Base-by-base conservation (phyloP, 2,797 vertebrate genomes). In the Pipistrellus pygmaeus region DNA sequence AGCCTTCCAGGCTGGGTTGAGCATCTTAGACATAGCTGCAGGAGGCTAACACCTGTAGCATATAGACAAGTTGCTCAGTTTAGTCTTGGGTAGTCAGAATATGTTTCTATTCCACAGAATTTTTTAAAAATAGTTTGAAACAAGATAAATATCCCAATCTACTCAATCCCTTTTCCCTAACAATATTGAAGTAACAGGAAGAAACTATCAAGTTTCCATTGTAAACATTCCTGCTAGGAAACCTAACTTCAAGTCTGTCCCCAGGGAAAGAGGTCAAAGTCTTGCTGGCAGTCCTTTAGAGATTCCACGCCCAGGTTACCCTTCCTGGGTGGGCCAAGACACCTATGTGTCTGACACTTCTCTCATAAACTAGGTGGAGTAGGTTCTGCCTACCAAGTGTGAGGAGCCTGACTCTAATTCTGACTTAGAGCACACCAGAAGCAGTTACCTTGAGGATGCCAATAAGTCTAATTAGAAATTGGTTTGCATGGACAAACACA, bases 81-180 rank as follows among this genome's bases (percentile, higher is more conserved):
- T n/a, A 60, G n/a, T 53, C 25, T 32, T 55, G 21, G 60, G 57
- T 80, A 71, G 20, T 62, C 27, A 69, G 62, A 76, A 82, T 41
- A n/a, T 32, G 32, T 60, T 93, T 90, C 76, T 66, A 46, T 20
- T 32, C 53, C n/a, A 44, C 38, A 57, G 48, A 14, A 66, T 46
- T 92, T 73, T 38, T 83, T 72, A 53, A 60, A 35, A 35, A n/a
- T 12, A 77, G 71, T 69, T 6, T 83, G 60, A 88, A 44, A 78
- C 75, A 90, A 46, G 44, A 51, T 23, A 44, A 93, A 87, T 80
- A 93, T 64, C 14, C 60, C 27, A 85, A 85, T 35, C 35, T 93
- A 75, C 41, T 64, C 71, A 76, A 35, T 20, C 46, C 30, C 68
- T 82, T 73, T 85, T 64, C 73, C 60, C 69, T 48, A 72, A n/a